Conservation (phyloP, 1,140 invertebrate genomes). For the Papilio glaucus region DNA sequence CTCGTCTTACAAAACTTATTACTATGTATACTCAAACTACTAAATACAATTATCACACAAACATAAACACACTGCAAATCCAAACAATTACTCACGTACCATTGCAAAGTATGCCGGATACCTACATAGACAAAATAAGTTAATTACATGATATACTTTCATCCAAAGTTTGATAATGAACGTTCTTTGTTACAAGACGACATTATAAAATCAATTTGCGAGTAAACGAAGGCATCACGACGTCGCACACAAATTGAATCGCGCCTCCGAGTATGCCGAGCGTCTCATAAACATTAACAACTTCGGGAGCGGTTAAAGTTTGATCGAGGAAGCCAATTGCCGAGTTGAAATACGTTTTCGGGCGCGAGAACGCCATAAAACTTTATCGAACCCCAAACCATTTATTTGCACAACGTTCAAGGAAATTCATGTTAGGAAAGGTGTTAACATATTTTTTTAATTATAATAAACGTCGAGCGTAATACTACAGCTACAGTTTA, state of each 20-base stretch:
- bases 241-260: constrained; percentile 30
- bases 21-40: too few species aligned
- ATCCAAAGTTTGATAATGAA: constrained; percentile 30
- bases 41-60: not conserved
- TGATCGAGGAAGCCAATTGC: constrained; percentile 34
- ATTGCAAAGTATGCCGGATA: not conserved
- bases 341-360: constrained; percentile 35
- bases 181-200: constrained; percentile 2
- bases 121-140: not conserved
- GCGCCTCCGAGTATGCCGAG: constrained; percentile 21
- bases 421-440: not conserved
- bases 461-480: too few species aligned
- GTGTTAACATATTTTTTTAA: not conserved
- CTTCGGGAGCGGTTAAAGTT: constrained; percentile 37
- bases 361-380: constrained; percentile 22
- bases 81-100: too few species aligned
- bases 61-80: not conserved
- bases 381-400: constrained; percentile 19
- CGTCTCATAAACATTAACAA: constrained; percentile 38
- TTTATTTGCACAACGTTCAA: not conserved
- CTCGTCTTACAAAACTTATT: too few species aligned
- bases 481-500: too few species aligned
- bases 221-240: constrained; percentile 4
- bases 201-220: constrained; percentile 31
- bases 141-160: constrained; percentile 4